A percentile compares a stretch with the other conserved stretches of the same genome.
These are phyloP conservation scores for Melikaiella ostensackeni DNA, from an alignment of 2,888 invertebrate species.

Conservation along the genomic window DNA sequence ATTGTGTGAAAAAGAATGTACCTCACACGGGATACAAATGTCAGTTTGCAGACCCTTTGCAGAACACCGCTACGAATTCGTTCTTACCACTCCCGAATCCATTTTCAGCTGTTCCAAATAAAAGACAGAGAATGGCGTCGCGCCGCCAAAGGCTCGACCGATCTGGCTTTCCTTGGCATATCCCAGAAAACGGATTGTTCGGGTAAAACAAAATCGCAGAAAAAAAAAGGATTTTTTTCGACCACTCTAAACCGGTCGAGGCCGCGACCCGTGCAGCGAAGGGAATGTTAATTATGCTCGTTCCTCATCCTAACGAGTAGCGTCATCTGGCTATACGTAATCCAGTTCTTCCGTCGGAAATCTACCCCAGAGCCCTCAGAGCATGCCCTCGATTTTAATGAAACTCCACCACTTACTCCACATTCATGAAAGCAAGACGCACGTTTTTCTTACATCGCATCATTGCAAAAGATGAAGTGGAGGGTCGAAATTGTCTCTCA, in stretches of 20 bases:
- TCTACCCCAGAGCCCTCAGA: neutral
- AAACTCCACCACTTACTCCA: neutral
- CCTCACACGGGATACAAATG: conserved; percentile 11
- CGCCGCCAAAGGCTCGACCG: conserved; percentile 23
- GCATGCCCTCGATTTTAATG: neutral
- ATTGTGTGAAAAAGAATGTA: neutral
- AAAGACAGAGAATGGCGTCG: conserved; percentile 41
- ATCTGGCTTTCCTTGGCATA: conserved; percentile 2
- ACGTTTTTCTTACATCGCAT: conserved; percentile 4
- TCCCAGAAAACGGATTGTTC: conserved; percentile 16
- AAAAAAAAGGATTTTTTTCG: conserved; percentile 41
- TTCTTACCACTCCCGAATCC: conserved; percentile 40
- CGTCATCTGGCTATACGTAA: conserved; percentile 46
- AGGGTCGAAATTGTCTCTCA: conserved; percentile 5
- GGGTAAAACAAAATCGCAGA: neutral
- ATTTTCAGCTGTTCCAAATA: conserved; percentile 54
- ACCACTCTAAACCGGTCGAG: conserved; percentile 45
- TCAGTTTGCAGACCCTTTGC: conserved; percentile 11
- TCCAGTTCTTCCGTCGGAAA: conserved; percentile 34
- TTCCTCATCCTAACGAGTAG: conserved; percentile 50
- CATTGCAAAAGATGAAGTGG: neutral
- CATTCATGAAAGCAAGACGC: conserved; percentile 7
- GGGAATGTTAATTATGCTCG: conserved; percentile 50
- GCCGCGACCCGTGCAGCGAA: conserved; percentile 45
- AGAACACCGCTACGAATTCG: conserved; percentile 9